phyloP scores from a whole-genome alignment of 2,113 vertebrate species.

The Aramus guarauna region DNA sequence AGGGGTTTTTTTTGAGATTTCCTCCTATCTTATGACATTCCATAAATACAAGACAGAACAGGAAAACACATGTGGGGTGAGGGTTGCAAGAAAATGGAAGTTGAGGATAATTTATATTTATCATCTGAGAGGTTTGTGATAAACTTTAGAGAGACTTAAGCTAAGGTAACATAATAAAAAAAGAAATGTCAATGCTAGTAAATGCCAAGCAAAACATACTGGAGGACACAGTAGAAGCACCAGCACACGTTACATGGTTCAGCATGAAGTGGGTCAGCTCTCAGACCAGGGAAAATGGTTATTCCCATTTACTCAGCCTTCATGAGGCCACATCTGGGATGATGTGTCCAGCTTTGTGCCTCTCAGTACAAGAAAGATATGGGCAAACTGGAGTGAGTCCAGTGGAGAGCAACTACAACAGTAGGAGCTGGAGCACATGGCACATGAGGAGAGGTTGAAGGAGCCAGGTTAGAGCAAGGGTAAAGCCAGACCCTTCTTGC shows the following conservation, averaged over 20 bases:
- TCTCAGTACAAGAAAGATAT: background rate
- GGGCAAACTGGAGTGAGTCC: background rate
- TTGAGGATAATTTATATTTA: background rate
- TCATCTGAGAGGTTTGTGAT: background rate
- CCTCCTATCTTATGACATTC: background rate
- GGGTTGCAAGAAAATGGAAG: background rate
- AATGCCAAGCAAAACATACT: background rate
- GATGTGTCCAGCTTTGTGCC: background rate
- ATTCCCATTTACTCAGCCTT: background rate
- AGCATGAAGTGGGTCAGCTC: background rate
- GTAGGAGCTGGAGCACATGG: background rate
- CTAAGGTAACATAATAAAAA: background rate
- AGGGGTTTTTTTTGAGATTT: background rate
- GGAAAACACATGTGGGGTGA: background rate
- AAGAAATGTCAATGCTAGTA: background rate
- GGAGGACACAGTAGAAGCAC: background rate
- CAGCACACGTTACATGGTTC: background rate
- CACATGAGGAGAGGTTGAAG: background rate
- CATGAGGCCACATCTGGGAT: background rate
- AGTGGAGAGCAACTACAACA: background rate
- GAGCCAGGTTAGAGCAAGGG: background rate
- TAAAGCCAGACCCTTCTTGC: background rate
- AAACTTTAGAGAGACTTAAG: background rate
- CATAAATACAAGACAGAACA: background rate
- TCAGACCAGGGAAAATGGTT: background rate